Evolutionary conservation across 2,797 vertebrate genomes (phyloP).

Genomic region (Myotis vivesi): DNA sequence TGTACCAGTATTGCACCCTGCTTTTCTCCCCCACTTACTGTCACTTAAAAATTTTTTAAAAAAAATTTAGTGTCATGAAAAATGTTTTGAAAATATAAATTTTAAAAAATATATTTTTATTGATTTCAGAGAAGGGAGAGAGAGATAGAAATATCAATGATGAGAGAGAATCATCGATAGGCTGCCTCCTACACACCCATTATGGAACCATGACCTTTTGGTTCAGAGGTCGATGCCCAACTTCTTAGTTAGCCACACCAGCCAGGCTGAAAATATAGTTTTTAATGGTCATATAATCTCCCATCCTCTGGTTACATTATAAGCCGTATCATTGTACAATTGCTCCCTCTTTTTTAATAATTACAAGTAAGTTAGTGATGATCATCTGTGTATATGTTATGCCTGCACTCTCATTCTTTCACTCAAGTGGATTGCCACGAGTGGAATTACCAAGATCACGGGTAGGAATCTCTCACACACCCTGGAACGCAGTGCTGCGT

Average conservation of each 20-base stretch:
- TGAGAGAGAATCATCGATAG: too few relatives aligned
- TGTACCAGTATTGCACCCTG: background rate
- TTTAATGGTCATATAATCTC: background rate
- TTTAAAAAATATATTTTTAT: too few relatives aligned
- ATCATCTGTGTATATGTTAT: background rate
- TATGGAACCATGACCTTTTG: too few relatives aligned
- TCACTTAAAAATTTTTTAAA: background rate
- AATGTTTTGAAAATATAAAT: background rate
- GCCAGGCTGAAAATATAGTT: background rate
- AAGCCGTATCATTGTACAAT: background rate
- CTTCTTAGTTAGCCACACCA: background rate
- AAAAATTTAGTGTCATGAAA: background rate
- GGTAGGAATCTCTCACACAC: background rate
- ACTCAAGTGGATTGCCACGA: background rate
- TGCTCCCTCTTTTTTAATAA: background rate
- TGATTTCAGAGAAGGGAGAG: too few relatives aligned
- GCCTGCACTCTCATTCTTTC: background rate
- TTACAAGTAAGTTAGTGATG: background rate
- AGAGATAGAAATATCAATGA: too few relatives aligned
- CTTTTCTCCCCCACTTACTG: background rate
- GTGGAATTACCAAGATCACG: background rate
- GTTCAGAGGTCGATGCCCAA: too few relatives aligned
- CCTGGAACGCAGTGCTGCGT: background rate
- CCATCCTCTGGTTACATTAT: background rate
- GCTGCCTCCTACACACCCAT: too few relatives aligned